Conservation (phyloP, 1,140 invertebrate genomes). For the Maniola jurtina region DNA sequence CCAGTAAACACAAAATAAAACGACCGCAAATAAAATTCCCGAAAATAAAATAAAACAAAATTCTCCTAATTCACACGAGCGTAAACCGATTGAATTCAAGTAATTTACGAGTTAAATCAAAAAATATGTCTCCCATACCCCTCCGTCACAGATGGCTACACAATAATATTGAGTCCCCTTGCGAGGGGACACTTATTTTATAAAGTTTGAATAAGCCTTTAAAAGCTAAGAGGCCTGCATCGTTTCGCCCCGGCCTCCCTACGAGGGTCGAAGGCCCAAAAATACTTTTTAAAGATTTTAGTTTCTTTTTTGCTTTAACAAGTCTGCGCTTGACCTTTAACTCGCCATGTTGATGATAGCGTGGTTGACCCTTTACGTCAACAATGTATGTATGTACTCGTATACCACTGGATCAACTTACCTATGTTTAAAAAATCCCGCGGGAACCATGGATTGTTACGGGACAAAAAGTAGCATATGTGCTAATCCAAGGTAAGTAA, state of each 20-base stretch:
- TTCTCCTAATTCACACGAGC: slow-evolving; percentile 67
- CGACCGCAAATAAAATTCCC: neutral
- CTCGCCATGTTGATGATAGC: neutral
- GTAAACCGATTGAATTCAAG: slow-evolving; percentile 71
- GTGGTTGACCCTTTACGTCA: neutral
- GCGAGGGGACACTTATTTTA: slow-evolving; percentile 64
- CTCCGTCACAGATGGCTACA: slow-evolving; percentile 73
- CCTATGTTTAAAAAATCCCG: no score
- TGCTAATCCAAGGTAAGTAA: no score
- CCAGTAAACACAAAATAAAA: neutral
- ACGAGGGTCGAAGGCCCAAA: slow-evolving; percentile 9
- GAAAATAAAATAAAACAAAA: slow-evolving; percentile 56
- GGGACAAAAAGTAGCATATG: no score
- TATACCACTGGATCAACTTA: no score
- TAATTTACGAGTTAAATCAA: slow-evolving; percentile 76
- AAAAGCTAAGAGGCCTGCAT: slow-evolving; percentile 45
- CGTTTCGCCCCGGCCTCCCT: slow-evolving; percentile 14
- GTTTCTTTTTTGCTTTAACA: neutral
- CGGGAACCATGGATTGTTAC: no score
- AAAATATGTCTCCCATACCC: slow-evolving; percentile 73
- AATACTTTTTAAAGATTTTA: slow-evolving; percentile 32
- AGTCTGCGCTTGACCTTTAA: neutral
- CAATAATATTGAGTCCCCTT: slow-evolving; percentile 67
- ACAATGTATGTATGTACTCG: no score
- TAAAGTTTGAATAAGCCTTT: slow-evolving; percentile 76